phyloP scores from a whole-genome alignment of 2,888 invertebrate genomes.

The Eretmocerus hayati region DNA sequence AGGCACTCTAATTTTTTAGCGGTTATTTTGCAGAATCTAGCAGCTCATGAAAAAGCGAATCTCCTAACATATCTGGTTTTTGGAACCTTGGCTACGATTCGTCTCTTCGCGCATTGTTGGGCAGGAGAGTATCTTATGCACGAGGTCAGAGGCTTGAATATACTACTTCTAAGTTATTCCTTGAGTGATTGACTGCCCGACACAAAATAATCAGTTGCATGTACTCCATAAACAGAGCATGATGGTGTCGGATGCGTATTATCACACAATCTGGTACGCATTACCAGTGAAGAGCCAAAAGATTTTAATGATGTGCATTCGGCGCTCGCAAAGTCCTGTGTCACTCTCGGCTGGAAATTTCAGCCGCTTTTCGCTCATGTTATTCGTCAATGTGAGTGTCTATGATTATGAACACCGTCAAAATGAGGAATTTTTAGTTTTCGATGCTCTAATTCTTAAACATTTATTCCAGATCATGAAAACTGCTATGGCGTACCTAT shows the following conservation, averaged over 20 bases:
- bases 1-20: background rate
- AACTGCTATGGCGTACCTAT: conserved; percentile 24
- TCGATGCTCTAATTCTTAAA: background rate
- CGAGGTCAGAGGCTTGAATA: conserved; percentile 23
- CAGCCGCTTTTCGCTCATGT: conserved; percentile 13
- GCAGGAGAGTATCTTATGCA: conserved; percentile 23
- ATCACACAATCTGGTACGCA: conserved; percentile 17
- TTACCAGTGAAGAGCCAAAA: conserved; percentile 14
- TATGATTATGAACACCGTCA: too few species aligned
- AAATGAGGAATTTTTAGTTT: background rate
- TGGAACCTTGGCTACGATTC: conserved; percentile 22
- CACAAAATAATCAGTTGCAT: too few species aligned
- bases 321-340: conserved; percentile 16
- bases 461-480: conserved; percentile 21
- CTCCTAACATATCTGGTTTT: conserved; percentile 23
- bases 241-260: conserved; percentile 17
- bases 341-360: conserved; percentile 20
- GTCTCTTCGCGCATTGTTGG: conserved; percentile 23
- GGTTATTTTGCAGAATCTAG: conserved; percentile 12
- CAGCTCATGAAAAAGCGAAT: conserved; percentile 19
- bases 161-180: too few species aligned
- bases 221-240: conserved; percentile 9
- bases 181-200: too few species aligned
- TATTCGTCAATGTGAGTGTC: conserved; percentile 10
- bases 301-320: conserved; percentile 13